Percentiles rank a stretch among this genome's conserved stretches.
Evolutionary conservation across 2,888 invertebrate genomes (phyloP).

Genomic region (Lutraria lutraria): DNA sequence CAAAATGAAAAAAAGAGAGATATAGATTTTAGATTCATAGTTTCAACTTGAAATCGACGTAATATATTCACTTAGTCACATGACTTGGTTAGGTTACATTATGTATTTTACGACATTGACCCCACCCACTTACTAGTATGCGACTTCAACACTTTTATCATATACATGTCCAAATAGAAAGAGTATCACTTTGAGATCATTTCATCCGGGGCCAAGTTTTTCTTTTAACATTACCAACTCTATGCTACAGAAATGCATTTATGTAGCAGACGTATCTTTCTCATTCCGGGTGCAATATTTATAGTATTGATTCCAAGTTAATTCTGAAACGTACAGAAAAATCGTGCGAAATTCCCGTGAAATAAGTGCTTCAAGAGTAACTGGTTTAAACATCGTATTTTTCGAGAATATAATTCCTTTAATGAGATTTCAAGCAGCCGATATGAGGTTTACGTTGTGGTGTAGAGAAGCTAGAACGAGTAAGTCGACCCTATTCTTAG

Average conservation of each 20-base stretch:
- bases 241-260: no score
- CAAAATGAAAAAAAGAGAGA: neutral
- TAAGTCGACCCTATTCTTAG: neutral
- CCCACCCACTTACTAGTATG: neutral
- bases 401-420: conserved; percentile 18
- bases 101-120: neutral
- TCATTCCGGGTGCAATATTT: neutral
- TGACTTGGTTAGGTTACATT: neutral
- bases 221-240: no score
- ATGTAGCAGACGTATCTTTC: neutral
- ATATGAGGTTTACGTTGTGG: neutral
- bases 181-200: no score
- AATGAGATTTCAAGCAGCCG: conserved; percentile 6
- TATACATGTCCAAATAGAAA: no score
- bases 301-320: neutral
- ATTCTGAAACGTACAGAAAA: neutral
- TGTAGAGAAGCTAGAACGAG: neutral
- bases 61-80: no score
- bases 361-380: neutral
- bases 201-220: no score
- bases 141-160: no score
- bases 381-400: conserved; percentile 18
- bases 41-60: no score
- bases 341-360: neutral
- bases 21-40: neutral